Conservation (phyloP, 2,113 vertebrate genomes). For the Urocolius indicus region DNA sequence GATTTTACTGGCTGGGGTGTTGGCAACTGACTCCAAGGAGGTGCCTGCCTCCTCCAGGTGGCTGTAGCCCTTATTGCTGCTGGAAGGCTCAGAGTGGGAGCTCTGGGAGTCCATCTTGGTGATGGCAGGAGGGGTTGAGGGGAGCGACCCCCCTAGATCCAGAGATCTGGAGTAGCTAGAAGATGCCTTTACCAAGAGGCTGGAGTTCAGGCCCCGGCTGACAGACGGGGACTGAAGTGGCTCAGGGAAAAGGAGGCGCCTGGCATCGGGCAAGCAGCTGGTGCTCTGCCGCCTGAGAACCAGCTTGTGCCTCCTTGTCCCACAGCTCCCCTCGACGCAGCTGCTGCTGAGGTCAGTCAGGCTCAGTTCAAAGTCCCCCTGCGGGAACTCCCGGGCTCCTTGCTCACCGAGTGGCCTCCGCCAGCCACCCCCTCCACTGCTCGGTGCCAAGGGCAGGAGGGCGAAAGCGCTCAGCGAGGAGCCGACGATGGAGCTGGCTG, state of each 20-base stretch:
- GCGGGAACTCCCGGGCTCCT: constrained; percentile 66
- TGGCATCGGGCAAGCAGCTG: constrained; percentile 76
- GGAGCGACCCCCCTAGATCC: constrained; percentile 72
- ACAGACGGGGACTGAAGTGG: constrained; percentile 64
- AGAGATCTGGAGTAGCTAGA: constrained; percentile 74
- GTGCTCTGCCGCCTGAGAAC: constrained; percentile 73
- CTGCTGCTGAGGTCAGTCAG: constrained; percentile 64
- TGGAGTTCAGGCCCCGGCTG: constrained; percentile 71
- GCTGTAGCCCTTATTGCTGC: constrained; percentile 93
- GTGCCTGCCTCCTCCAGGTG: constrained; percentile 88
- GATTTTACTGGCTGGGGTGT: constrained; percentile 60
- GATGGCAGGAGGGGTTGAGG: constrained; percentile 57
- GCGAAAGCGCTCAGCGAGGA: constrained; percentile 91
- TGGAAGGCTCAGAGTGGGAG: constrained; percentile 83
- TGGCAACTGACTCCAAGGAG: constrained; percentile 85
- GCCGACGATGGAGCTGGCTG: constrained; percentile 85
- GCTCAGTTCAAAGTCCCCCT: constrained; percentile 72
- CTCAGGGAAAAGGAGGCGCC: constrained; percentile 51
- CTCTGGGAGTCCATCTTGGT: constrained; percentile 81
- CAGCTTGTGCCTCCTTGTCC: constrained; percentile 35
- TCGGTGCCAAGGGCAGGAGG: constrained; percentile 82
- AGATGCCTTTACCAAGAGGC: constrained; percentile 74
- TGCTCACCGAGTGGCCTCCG: constrained; percentile 41
- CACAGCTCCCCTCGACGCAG: constrained; percentile 30
- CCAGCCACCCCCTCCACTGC: constrained; percentile 54